Conservation (phyloP, 2,888 invertebrate genomes). For the Drosophila paramelanica region DNA sequence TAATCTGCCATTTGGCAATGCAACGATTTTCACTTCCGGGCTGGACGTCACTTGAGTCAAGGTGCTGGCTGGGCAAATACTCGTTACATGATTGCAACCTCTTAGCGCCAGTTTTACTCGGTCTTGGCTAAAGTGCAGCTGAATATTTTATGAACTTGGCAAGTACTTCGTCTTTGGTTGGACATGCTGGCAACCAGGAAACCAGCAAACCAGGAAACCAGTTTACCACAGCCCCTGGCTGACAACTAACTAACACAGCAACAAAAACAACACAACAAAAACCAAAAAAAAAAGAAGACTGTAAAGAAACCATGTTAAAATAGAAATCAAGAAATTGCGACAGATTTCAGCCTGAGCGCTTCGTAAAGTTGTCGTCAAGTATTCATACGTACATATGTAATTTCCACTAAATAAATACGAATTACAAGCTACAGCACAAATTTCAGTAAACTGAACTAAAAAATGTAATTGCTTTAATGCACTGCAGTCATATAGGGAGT, state of each 20-base stretch:
- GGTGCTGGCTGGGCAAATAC: constrained; percentile 68
- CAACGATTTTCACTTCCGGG: constrained; percentile 52
- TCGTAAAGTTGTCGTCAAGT: constrained; percentile 45
- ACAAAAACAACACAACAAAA: constrained; percentile 13
- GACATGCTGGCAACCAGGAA: constrained; percentile 26
- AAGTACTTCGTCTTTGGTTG: constrained; percentile 71
- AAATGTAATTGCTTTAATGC: constrained; percentile 13
- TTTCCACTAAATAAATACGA: constrained; percentile 55
- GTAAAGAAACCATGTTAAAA: constrained; percentile 2
- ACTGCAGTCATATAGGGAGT: constrained; percentile 4
- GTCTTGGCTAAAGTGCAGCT: constrained; percentile 77
- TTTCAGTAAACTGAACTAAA: constrained; percentile 4
- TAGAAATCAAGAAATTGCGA: constrained; percentile 27
- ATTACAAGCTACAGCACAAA: constrained; percentile 16
- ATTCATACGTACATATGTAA: constrained; percentile 45
- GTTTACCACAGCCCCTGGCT: constrained; percentile 47
- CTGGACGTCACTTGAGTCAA: constrained; percentile 45
- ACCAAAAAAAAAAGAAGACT: constrained; percentile 4
- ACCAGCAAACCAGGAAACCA: constrained; percentile 15
- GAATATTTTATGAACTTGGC: constrained; percentile 81
- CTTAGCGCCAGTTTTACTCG: constrained; percentile 64
- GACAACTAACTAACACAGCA: constrained; percentile 40
- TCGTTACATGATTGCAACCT: constrained; percentile 73
- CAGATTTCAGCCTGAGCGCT: constrained; percentile 41
- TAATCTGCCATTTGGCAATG: constrained; percentile 77